Base-by-base conservation (phyloP, 2,888 invertebrate genomes). In the Netelia melanura region DNA sequence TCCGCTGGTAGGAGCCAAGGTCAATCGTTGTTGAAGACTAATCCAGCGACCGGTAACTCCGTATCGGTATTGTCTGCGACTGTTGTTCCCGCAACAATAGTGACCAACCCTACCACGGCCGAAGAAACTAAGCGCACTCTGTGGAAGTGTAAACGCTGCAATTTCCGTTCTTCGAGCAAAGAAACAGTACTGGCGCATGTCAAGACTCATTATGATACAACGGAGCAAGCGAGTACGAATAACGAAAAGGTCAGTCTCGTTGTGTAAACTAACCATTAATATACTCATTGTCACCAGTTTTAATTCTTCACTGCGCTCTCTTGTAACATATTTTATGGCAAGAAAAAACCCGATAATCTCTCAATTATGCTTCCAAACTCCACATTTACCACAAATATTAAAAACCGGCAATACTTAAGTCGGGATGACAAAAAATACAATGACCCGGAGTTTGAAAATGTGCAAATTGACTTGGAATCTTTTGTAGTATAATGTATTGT, bases 81-180 rank as follows among this genome's bases (percentile, higher is more conserved):
- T 17, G 87, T 89, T 2, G 77, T 83, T 56, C 78, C 89, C 11
- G 52, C 84, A 11, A 64, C 86, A 3, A 61, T 85, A 3, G 58
- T 85, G 3, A 65, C 84, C 9, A 77, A 83, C 25, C 72, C 75
- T 30, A 77, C 74, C 30, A 78, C 85, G 89, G 90, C 94, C 92
- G 95, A 94, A 90, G 96, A 95, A 90, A 95, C 95, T 61, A 97
- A 97, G 94, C 96, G 96, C 91, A 97, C 97, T 14, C 94, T 97
- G 89, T 98, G 98, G 97, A 97, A 98, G 93, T 98, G 98, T 94
- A 98, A 98, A 94, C 97, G 97, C 92, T 98, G 98, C 94, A 96
- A 97, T 92, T 98, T 97, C 89, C 96, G 96, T 89, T 95, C 96
- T 93, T 94, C 95, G 30, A 96, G 95, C 89, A 95, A 96, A 70